These are phyloP conservation scores for Cephus cinctus DNA, from an alignment of 1,140 invertebrate species.

Conservation along the genomic window DNA sequence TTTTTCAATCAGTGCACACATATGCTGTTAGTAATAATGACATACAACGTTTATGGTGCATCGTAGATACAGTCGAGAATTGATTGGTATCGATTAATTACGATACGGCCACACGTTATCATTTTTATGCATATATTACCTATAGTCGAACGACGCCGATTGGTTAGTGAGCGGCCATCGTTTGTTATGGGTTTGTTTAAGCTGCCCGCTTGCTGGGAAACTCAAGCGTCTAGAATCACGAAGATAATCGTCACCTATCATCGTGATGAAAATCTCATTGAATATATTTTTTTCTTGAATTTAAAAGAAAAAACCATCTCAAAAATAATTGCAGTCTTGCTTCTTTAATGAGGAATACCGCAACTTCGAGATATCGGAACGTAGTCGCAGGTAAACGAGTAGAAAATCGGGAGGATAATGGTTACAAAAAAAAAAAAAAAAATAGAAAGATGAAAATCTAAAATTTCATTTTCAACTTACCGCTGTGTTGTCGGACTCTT, in stretches of 20 bases:
- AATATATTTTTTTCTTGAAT: too few species aligned
- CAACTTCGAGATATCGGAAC: too few species aligned
- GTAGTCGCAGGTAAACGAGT: too few species aligned
- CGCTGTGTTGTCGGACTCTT: slow-evolving; percentile 73
- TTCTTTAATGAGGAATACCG: too few species aligned
- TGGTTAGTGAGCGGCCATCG: slow-evolving; percentile 52
- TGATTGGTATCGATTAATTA: not conserved
- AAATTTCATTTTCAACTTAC: slow-evolving; percentile 51
- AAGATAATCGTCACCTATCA: slow-evolving; percentile 28
- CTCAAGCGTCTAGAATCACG: slow-evolving; percentile 54
- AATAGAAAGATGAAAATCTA: slow-evolving; percentile 6
- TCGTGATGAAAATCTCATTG: too few species aligned
- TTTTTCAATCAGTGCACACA: not conserved
- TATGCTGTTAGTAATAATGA: too few species aligned
- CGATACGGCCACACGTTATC: not conserved
- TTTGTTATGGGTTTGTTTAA: slow-evolving; percentile 52
- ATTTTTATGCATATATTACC: slow-evolving; percentile 36
- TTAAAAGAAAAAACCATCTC: slow-evolving; percentile 21
- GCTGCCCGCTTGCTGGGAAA: slow-evolving; percentile 51
- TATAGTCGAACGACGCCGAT: slow-evolving; percentile 54
- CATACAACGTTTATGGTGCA: not conserved
- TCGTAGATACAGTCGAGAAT: not conserved
- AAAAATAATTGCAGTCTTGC: too few species aligned
- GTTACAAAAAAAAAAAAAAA: slow-evolving; percentile 5
- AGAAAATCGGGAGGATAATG: too few species aligned